Conservation (phyloP, 2,113 vertebrate species). For the Pelobates fuscus region DNA sequence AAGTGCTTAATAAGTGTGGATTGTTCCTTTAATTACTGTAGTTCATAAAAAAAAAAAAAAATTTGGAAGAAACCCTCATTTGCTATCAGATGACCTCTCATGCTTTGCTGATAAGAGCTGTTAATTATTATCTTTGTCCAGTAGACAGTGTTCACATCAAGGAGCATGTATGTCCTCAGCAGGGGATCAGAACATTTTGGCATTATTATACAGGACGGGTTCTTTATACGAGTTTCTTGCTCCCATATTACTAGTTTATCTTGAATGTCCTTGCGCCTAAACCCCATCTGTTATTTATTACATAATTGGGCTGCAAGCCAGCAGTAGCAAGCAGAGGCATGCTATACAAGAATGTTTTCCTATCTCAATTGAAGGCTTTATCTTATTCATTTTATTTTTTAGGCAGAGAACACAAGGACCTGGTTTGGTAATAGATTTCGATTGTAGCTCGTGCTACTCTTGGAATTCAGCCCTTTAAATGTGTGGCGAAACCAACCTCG, state of each 20-base stretch:
- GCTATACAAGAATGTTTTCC: slow-evolving; percentile 30
- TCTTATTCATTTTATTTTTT: slow-evolving; percentile 50
- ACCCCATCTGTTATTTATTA: slow-evolving; percentile 43
- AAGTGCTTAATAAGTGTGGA: too few species aligned
- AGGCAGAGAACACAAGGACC: slow-evolving; percentile 49
- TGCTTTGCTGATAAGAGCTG: slow-evolving; percentile 9
- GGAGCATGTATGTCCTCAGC: neutral
- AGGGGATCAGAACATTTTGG: slow-evolving; percentile 18
- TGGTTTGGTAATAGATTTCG: slow-evolving; percentile 53
- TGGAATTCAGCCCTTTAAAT: slow-evolving; percentile 69
- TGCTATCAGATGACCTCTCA: slow-evolving; percentile 8
- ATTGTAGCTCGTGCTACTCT: slow-evolving; percentile 54
- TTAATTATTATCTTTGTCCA: slow-evolving; percentile 21
- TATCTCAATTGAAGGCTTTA: slow-evolving; percentile 44
- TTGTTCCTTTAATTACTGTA: too few species aligned
- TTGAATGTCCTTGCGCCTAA: slow-evolving; percentile 7
- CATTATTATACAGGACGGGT: slow-evolving; percentile 37
- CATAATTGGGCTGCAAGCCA: slow-evolving; percentile 47
- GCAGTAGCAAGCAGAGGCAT: slow-evolving; percentile 10
- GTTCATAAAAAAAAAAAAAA: too few species aligned
- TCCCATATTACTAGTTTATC: slow-evolving; percentile 34
- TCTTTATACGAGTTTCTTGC: slow-evolving; percentile 5
- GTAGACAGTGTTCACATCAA: too few species aligned
- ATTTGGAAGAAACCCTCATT: too few species aligned
- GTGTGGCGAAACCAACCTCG: too few species aligned